Conservation (phyloP, 1,140 invertebrate species). For the Drosophila oshimai region DNA sequence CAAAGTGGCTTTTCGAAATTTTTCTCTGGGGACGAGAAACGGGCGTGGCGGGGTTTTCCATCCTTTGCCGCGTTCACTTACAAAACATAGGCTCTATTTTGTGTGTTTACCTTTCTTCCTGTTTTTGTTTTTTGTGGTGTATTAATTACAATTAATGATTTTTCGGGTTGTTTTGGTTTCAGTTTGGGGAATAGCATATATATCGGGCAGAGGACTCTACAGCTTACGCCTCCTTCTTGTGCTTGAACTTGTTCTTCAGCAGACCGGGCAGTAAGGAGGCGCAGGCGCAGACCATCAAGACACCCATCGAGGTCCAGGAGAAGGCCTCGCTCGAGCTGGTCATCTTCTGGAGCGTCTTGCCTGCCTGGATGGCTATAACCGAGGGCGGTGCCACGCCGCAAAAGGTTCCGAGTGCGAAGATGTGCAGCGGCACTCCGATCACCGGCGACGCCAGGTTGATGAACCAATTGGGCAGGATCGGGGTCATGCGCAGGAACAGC, state of each 20-base stretch:
- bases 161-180: slow-evolving; percentile 46
- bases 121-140: slow-evolving; percentile 2
- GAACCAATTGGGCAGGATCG: slow-evolving; percentile 99
- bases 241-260: slow-evolving; percentile 91
- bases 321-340: slow-evolving; percentile 95
- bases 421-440: slow-evolving; percentile 95
- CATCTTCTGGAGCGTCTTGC: slow-evolving; percentile 96
- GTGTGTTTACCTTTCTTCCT: slow-evolving; percentile 3
- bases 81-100: not conserved
- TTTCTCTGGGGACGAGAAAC: not conserved
- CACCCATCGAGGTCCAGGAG: slow-evolving; percentile 92
- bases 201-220: not conserved
- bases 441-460: slow-evolving; percentile 99
- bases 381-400: slow-evolving; percentile 98
- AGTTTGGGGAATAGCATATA: slow-evolving; percentile 54
- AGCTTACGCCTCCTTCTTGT: slow-evolving; percentile 87
- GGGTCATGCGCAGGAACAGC: slow-evolving; percentile 98
- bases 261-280: slow-evolving; percentile 95
- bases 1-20: slow-evolving; percentile 11
- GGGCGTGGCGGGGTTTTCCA: not conserved
- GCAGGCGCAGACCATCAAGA: slow-evolving; percentile 90
- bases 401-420: slow-evolving; percentile 97
- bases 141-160: slow-evolving; percentile 33
- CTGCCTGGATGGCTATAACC: slow-evolving; percentile 98
- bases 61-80: not conserved